phyloP scores from a whole-genome alignment of 2,797 vertebrate genomes.

The Perodicticus potto region DNA sequence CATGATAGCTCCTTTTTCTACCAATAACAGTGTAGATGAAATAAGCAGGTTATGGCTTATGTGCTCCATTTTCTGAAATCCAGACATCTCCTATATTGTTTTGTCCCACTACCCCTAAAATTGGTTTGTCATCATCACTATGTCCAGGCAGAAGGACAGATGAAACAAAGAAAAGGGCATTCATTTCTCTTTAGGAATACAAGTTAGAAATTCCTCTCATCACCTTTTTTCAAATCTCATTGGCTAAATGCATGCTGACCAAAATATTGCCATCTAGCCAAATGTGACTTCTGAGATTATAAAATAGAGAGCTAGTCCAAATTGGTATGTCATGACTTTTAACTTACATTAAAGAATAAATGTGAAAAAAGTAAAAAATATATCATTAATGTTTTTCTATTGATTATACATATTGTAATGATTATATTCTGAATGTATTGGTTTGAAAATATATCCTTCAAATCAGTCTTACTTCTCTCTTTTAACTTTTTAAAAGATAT shows the following conservation, averaged over 20 bases:
- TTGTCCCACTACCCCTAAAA: not conserved
- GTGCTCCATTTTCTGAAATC: not conserved
- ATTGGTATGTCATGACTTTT: not conserved
- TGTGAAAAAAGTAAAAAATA: constrained; percentile 32
- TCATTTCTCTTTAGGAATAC: not conserved
- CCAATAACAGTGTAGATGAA: not conserved
- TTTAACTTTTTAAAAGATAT: not conserved
- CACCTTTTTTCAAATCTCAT: not conserved
- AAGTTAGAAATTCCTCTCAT: not conserved
- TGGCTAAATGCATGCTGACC: not conserved
- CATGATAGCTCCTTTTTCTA: not conserved
- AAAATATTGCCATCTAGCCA: not conserved
- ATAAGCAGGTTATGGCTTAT: not conserved
- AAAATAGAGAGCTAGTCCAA: not conserved
- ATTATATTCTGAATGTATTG: not conserved
- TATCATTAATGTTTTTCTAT: not conserved
- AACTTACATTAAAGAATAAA: not conserved
- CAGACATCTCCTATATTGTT: not conserved
- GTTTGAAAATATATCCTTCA: constrained; percentile 1
- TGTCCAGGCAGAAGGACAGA: not conserved
- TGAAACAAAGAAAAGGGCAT: not conserved
- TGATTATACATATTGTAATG: not conserved
- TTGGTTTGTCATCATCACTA: not conserved
- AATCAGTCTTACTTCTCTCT: not conserved
- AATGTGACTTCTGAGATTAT: not conserved